Percentiles rank a stretch among this genome's conserved stretches.
Evolutionary conservation across 1,140 invertebrate genomes (phyloP).

Genomic region (Drosophila novamexicana): DNA sequence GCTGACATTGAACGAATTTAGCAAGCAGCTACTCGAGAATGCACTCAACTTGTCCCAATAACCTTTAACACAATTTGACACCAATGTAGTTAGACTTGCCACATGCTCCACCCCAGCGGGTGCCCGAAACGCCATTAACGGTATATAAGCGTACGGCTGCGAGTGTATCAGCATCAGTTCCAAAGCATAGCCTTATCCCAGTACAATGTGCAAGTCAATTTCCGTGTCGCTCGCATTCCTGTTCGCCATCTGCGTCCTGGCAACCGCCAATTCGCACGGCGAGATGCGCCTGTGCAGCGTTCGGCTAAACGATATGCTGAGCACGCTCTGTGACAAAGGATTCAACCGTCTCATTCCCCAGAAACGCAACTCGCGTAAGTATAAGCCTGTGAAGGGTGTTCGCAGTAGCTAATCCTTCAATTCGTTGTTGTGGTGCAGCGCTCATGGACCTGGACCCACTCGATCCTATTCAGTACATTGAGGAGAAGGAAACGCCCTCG

Average conservation of each 20-base stretch:
- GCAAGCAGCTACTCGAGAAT: constrained; percentile 63
- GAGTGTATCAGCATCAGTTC: constrained; percentile 55
- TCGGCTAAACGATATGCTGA: constrained; percentile 49
- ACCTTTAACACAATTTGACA: constrained; percentile 71
- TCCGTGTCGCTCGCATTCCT: constrained; percentile 40
- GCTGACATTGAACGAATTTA: constrained; percentile 78
- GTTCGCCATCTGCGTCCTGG: constrained; percentile 37
- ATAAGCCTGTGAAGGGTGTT: neutral
- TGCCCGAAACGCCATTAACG: constrained; percentile 12
- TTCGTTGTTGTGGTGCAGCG: constrained; percentile 24
- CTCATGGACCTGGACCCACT: constrained; percentile 50
- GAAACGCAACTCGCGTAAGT: constrained; percentile 65
- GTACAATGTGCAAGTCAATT: constrained; percentile 53
- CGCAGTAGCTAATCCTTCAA: neutral
- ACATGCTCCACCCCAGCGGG: constrained; percentile 11
- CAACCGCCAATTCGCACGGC: neutral
- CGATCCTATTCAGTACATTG: constrained; percentile 62
- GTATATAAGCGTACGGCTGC: constrained; percentile 63
- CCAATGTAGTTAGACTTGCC: constrained; percentile 33
- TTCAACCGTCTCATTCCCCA: constrained; percentile 47
- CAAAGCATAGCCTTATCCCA: constrained; percentile 32
- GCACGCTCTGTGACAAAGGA: constrained; percentile 29
- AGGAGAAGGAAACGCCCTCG: constrained; percentile 46
- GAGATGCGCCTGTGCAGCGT: constrained; percentile 49
- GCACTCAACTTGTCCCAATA: constrained; percentile 65